These are phyloP conservation scores for Bubalus kerabau DNA, from an alignment of 2,113 vertebrate genomes.

Conservation along the genomic window DNA sequence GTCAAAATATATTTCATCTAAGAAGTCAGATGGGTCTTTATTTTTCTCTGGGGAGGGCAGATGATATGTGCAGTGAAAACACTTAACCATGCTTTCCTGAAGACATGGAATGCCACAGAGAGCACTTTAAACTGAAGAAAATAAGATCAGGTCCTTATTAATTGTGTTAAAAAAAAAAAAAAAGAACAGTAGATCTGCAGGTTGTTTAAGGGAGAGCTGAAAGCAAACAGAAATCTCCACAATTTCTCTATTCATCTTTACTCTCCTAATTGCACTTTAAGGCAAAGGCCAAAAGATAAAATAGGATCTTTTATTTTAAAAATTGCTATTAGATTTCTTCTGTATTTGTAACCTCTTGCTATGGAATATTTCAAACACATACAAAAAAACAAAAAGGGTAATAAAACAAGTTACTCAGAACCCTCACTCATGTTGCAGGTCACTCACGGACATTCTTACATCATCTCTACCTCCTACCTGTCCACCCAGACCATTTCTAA, in stretches of 20 bases:
- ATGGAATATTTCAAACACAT: neutral
- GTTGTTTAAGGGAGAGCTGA: neutral
- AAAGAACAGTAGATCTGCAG: neutral
- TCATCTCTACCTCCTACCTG: neutral
- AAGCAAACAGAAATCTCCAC: neutral
- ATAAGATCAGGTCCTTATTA: neutral
- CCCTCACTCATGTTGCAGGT: neutral
- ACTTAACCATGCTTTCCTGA: neutral
- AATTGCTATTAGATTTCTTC: neutral
- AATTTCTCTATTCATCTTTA: neutral
- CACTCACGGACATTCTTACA: neutral
- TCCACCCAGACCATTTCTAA: neutral
- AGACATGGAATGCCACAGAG: neutral
- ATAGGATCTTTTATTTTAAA: neutral
- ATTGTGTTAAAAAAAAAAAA: neutral
- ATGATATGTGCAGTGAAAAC: neutral
- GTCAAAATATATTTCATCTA: neutral
- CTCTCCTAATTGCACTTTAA: neutral
- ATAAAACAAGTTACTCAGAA: neutral
- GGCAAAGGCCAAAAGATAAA: neutral
- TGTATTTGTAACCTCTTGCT: neutral
- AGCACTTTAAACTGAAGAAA: slow-evolving; percentile 1
- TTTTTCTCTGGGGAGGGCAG: neutral
- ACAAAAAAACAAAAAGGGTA: neutral
- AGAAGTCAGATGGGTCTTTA: neutral